Conservation (phyloP, 2,113 vertebrate species). For the Datnioides undecimradiatus region DNA sequence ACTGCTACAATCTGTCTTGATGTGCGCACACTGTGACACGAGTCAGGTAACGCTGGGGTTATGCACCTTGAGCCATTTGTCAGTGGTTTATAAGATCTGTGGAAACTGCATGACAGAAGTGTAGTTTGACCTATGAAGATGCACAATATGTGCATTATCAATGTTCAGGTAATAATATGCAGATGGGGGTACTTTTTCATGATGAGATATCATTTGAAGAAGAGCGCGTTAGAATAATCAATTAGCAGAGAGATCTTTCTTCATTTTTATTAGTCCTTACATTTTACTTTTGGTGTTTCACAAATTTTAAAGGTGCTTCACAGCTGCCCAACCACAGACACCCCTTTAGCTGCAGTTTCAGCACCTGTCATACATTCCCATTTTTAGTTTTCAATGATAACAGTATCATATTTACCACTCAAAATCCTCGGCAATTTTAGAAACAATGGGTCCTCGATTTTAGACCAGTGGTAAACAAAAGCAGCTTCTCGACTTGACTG, state of each 20-base stretch:
- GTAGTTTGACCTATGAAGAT: not conserved
- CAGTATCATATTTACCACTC: not conserved
- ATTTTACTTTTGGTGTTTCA: too few relatives aligned
- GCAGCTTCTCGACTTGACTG: too few relatives aligned
- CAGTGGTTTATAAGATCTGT: not conserved
- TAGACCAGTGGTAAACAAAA: too few relatives aligned
- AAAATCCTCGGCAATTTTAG: not conserved
- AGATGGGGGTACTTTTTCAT: not conserved
- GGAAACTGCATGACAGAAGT: not conserved
- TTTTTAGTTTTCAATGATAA: not conserved
- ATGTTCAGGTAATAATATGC: not conserved
- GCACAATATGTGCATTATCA: too few relatives aligned
- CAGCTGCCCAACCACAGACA: too few relatives aligned
- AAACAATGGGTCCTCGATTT: not conserved
- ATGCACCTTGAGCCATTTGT: not conserved
- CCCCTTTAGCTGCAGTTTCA: too few relatives aligned
- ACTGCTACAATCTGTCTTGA: slow-evolving; percentile 9
- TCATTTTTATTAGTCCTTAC: too few relatives aligned
- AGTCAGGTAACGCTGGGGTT: not conserved
- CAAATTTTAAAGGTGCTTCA: too few relatives aligned
- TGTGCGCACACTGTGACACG: not conserved
- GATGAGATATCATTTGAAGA: too few relatives aligned
- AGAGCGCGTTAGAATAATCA: too few relatives aligned
- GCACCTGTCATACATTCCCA: not conserved
- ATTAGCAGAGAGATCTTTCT: too few relatives aligned